These are phyloP conservation scores for Mesocricetus auratus DNA, from an alignment of 2,113 vertebrate species.

Conservation along the genomic window DNA sequence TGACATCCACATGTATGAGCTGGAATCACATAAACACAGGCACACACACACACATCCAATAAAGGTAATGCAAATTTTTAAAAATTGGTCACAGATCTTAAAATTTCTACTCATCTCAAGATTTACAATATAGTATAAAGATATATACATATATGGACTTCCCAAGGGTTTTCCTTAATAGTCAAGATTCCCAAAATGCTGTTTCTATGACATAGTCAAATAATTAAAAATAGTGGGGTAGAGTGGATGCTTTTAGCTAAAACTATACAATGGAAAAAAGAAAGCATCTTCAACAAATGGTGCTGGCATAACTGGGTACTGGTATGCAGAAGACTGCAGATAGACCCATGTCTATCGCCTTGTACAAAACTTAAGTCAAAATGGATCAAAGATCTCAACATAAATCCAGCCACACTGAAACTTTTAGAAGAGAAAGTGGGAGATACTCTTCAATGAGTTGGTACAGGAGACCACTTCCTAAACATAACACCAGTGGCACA, in stretches of 20 bases:
- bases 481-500: too few species aligned
- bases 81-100: background rate
- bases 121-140: constrained; percentile 26
- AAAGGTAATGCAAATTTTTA: background rate
- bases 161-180: background rate
- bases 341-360: too few species aligned
- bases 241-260: background rate
- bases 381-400: too few species aligned
- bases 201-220: background rate
- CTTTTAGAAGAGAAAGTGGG: too few species aligned
- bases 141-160: background rate
- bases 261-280: too few species aligned
- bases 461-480: too few species aligned
- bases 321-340: too few species aligned
- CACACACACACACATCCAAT: background rate
- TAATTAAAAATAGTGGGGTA: constrained; percentile 43
- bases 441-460: too few species aligned
- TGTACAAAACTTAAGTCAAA: too few species aligned
- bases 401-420: too few species aligned
- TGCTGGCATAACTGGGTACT: too few species aligned
- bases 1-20: background rate
- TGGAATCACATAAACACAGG: background rate
- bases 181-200: background rate
- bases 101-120: constrained; percentile 28
- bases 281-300: too few species aligned